Evolutionary conservation across 2,888 invertebrate genomes (phyloP).

Genomic region (Ochlodes sylvanus): DNA sequence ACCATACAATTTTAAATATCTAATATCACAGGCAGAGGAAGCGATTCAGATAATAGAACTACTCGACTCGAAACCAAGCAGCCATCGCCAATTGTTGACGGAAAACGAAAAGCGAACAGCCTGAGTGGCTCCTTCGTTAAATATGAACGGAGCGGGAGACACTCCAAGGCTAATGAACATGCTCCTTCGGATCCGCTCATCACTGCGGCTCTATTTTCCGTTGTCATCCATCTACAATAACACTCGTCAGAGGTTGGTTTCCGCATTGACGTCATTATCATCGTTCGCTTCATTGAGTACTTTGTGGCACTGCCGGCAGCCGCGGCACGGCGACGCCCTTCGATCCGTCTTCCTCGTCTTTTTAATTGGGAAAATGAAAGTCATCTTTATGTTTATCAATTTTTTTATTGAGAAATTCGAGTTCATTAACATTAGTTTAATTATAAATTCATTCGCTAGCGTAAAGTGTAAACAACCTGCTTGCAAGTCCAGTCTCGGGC

Average conservation of each 20-base stretch:
- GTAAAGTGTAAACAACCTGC: conserved; percentile 73
- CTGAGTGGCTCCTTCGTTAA: conserved; percentile 24
- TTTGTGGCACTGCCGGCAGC: conserved; percentile 33
- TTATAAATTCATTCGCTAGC: conserved; percentile 76
- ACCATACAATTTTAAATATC: no score
- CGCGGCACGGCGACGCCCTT: conserved; percentile 38
- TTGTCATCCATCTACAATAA: conserved; percentile 49
- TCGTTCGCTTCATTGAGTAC: conserved; percentile 20
- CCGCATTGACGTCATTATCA: conserved; percentile 45
- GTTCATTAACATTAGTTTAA: conserved; percentile 68
- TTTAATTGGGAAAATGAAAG: conserved; percentile 52
- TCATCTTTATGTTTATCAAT: conserved; percentile 52
- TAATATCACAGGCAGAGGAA: not conserved
- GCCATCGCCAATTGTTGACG: conserved; percentile 19
- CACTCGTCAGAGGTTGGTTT: conserved; percentile 44
- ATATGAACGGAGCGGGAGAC: conserved; percentile 14
- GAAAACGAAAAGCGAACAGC: conserved; percentile 13
- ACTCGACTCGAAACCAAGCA: conserved; percentile 8
- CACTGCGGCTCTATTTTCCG: conserved; percentile 49
- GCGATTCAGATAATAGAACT: not conserved
- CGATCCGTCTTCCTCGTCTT: conserved; percentile 33
- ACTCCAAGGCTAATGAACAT: conserved; percentile 35
- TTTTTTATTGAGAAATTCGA: conserved; percentile 75
- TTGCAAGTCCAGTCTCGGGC: conserved; percentile 66
- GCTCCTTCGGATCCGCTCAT: conserved; percentile 37